Evolutionary conservation across 2,888 invertebrate species (phyloP).

Genomic region (Phortica magna): DNA sequence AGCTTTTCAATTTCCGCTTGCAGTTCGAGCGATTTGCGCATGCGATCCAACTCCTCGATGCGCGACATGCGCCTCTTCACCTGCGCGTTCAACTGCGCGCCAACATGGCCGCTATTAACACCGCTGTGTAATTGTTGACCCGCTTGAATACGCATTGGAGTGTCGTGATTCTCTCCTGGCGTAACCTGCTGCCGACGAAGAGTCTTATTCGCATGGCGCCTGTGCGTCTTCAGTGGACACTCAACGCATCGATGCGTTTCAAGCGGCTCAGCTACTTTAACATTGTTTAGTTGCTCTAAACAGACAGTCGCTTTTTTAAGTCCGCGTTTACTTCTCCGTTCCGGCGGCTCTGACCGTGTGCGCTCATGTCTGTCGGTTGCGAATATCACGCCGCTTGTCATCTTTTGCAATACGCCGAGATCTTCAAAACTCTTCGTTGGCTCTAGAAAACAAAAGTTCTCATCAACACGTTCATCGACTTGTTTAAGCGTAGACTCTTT

Average conservation of each 20-base stretch:
- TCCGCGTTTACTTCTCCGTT: neutral
- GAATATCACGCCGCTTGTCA: neutral
- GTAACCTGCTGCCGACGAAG: neutral
- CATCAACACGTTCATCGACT: too few relatives aligned
- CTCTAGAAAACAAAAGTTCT: neutral
- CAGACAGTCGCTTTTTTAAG: neutral
- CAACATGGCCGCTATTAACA: neutral
- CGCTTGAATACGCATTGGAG: neutral
- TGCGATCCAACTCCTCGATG: slow-evolving; percentile 42
- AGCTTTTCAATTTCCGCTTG: slow-evolving; percentile 38
- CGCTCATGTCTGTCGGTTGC: neutral
- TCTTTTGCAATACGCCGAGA: neutral
- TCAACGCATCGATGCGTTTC: too few relatives aligned
- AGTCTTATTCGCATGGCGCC: slow-evolving; percentile 3
- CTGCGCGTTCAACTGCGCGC: neutral
- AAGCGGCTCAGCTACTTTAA: too few relatives aligned
- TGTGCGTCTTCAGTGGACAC: neutral
- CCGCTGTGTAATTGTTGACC: neutral
- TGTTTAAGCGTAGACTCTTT: too few relatives aligned
- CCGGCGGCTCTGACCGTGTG: neutral
- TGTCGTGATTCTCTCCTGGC: neutral
- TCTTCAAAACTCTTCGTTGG: neutral
- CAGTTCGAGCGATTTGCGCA: slow-evolving; percentile 36
- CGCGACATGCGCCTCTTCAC: slow-evolving; percentile 33
- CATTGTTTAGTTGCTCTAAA: too few relatives aligned